These are phyloP conservation scores for Triplophysa tibetana DNA, from an alignment of 2,113 vertebrate genomes.

Conservation along the genomic window DNA sequence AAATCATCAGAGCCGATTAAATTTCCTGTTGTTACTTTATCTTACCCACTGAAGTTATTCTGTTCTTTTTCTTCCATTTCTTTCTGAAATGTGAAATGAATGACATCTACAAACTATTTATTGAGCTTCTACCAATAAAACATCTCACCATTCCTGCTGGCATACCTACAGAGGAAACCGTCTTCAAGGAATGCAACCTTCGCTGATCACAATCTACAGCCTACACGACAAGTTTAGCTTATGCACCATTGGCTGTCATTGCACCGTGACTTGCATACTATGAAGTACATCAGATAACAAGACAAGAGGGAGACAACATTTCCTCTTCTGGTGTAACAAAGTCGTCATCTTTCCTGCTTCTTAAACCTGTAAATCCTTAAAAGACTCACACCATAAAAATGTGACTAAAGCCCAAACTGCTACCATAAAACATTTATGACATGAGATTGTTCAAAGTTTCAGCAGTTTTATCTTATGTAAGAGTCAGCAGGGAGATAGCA, in stretches of 20 bases:
- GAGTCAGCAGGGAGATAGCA: neutral
- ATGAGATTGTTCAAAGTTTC: neutral
- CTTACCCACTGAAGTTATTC: neutral
- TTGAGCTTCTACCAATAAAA: neutral
- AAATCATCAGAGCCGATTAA: neutral
- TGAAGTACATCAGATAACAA: neutral
- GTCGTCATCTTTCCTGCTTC: neutral
- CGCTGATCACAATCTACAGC: neutral
- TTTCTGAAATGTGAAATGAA: neutral
- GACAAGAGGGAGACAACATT: neutral
- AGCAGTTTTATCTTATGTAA: conserved; percentile 12
- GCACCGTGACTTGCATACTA: neutral
- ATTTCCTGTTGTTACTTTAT: neutral
- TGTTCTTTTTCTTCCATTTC: neutral
- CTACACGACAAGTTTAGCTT: neutral
- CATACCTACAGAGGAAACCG: conserved; percentile 10
- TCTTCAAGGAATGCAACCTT: conserved; percentile 2
- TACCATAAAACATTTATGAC: neutral
- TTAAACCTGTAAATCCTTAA: neutral
- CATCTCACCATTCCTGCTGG: neutral
- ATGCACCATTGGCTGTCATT: neutral
- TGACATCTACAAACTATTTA: neutral
- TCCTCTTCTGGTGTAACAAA: neutral
- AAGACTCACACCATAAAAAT: neutral
- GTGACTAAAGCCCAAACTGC: neutral